Conservation (phyloP, 2,888 invertebrate species). For the Athalia rosae region DNA sequence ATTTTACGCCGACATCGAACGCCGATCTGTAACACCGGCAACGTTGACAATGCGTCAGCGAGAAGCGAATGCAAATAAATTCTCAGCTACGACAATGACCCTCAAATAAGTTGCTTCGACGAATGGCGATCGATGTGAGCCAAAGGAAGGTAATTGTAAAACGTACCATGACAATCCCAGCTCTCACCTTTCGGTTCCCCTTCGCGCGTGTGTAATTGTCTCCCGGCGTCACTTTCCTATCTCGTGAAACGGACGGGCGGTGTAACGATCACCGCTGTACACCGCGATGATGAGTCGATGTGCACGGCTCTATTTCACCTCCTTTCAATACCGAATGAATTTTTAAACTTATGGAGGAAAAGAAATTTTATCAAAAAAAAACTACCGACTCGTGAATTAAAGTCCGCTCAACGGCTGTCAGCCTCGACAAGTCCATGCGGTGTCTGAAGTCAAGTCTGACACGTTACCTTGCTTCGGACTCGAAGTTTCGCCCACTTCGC, state of each 20-base stretch:
- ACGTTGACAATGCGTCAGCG: slow-evolving; percentile 26
- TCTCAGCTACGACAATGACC: background rate
- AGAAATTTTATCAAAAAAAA: too few relatives aligned
- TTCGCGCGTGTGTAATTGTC: background rate
- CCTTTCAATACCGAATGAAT: slow-evolving; percentile 9
- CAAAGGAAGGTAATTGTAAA: background rate
- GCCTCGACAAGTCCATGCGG: slow-evolving; percentile 12
- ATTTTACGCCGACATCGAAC: background rate
- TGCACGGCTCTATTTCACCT: slow-evolving; percentile 19
- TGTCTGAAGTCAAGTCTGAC: background rate
- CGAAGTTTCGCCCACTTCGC: background rate
- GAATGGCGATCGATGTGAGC: background rate
- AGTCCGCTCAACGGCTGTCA: background rate
- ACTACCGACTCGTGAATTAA: background rate
- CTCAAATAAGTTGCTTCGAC: background rate
- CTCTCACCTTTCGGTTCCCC: slow-evolving; percentile 9
- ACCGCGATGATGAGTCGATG: background rate
- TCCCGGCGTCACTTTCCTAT: background rate
- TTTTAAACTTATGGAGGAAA: background rate
- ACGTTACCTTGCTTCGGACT: background rate
- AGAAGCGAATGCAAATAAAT: background rate
- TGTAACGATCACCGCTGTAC: background rate
- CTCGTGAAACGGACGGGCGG: background rate
- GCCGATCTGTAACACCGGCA: background rate
- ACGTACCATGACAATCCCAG: background rate